Conservation (phyloP, 2,888 invertebrate genomes). For the Tachina grossa region DNA sequence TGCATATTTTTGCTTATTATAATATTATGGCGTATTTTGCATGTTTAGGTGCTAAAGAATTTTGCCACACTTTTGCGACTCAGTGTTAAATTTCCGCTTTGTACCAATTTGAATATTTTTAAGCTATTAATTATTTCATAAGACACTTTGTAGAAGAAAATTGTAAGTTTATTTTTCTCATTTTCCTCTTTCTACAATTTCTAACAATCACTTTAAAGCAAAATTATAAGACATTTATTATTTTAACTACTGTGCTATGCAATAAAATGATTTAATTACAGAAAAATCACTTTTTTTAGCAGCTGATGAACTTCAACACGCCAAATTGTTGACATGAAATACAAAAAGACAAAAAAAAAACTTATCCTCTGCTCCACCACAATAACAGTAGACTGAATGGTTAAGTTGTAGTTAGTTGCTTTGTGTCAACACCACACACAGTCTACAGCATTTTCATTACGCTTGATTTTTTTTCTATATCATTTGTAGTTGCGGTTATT, state of each 20-base stretch:
- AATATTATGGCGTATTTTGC: too few relatives aligned
- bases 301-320: constrained; percentile 54
- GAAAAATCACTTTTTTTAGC: constrained; percentile 29
- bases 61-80: too few relatives aligned
- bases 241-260: background rate
- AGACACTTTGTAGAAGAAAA: background rate
- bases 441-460: constrained; percentile 3
- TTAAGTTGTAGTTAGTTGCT: background rate
- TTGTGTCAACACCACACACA: constrained; percentile 38
- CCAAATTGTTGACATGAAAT: constrained; percentile 11
- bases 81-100: too few relatives aligned
- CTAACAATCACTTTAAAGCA: background rate
- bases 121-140: background rate
- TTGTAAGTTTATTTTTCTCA: background rate
- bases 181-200: background rate
- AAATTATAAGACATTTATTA: constrained; percentile 27
- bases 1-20: too few relatives aligned
- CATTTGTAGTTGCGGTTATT: constrained; percentile 27
- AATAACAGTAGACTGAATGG: background rate
- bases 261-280: constrained; percentile 54
- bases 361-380: constrained; percentile 14
- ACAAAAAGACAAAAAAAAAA: background rate
- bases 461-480: background rate
- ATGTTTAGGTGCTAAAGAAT: too few relatives aligned
- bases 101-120: too few relatives aligned